Conservation (phyloP, 2,113 vertebrate species). For the Crotalus horridus region DNA sequence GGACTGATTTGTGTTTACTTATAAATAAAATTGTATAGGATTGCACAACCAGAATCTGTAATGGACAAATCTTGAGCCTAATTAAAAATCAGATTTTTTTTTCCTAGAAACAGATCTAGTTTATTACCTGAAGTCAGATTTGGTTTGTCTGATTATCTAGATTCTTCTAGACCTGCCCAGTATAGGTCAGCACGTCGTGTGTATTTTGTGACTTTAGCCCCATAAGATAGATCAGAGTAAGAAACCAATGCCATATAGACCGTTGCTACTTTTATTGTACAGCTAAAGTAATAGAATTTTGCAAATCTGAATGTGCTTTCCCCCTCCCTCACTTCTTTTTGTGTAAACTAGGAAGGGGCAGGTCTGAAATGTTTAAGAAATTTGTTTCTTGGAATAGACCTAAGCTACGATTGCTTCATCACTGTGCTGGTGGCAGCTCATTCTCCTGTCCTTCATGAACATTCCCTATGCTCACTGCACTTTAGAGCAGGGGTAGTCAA, state of each 20-base stretch:
- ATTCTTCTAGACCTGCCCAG: background rate
- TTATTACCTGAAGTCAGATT: background rate
- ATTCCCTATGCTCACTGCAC: background rate
- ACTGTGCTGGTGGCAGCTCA: background rate
- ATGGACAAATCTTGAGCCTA: background rate
- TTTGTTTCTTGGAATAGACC: background rate
- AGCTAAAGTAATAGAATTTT: background rate
- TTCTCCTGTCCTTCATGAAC: background rate
- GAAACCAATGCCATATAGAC: background rate
- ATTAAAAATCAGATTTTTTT: background rate
- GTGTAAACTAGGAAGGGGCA: background rate
- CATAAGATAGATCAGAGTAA: background rate
- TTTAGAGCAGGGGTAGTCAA: background rate
- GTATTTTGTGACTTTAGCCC: background rate
- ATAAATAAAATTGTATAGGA: background rate
- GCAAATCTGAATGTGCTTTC: background rate
- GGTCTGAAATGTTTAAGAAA: background rate
- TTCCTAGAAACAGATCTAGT: background rate
- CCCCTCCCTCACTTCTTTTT: background rate
- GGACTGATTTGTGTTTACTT: background rate
- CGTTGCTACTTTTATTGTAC: background rate
- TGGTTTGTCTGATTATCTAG: background rate
- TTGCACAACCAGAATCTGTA: background rate
- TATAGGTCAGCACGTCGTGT: background rate
- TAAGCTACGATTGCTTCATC: background rate